Base-by-base conservation (phyloP, 2,797 vertebrate genomes). In the Pelodytes ibericus region DNA sequence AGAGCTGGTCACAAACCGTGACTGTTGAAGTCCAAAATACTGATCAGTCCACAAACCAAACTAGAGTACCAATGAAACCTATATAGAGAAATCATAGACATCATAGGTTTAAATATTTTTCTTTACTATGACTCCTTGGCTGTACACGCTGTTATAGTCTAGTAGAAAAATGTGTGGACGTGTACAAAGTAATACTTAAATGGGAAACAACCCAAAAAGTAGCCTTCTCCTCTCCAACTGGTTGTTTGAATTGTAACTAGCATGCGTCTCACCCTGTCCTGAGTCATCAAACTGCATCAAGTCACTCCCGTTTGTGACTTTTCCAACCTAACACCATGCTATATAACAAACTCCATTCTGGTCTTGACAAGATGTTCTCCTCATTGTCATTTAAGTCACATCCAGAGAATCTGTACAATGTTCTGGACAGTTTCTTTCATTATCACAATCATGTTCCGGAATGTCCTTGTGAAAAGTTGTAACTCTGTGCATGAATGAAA, bases 401-500 rank as follows among this genome's bases (percentile, higher is more conserved):
- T 81, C 81, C 71, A 71, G 79, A 81, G 70, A 51, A 51, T 77
- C 60, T 80, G 72, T 82, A 82, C 80, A 69, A 49, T 80, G 79
- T 62, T 78, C 41, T 66, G 81, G 26, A 80, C 83, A 81, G 61
- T 64, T 81, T 80, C 83, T 89, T 81, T n/a, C 87, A 80, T 0
- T 85, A 87, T 88, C 89, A 78, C 89, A 85, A 85, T 80, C 90
- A 93, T 92, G 90, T 91, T 92, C 83, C 82, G 95, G 95, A 96
- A 95, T 95, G 95, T 95, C 93, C 87, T 94, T 88, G 91, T 96
- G 94, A 92, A 95, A 92, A 91, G 92, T 53, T 95, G 93, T 97
- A 92, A 94, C 93, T 90, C 92, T 92, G 94, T 97, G 97, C 96
- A 98, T 98, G 97, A 93, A 94, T 90, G 94, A 94, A 93, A 94